Conservation (phyloP, 2,113 vertebrate genomes). For the Labeo catla region DNA sequence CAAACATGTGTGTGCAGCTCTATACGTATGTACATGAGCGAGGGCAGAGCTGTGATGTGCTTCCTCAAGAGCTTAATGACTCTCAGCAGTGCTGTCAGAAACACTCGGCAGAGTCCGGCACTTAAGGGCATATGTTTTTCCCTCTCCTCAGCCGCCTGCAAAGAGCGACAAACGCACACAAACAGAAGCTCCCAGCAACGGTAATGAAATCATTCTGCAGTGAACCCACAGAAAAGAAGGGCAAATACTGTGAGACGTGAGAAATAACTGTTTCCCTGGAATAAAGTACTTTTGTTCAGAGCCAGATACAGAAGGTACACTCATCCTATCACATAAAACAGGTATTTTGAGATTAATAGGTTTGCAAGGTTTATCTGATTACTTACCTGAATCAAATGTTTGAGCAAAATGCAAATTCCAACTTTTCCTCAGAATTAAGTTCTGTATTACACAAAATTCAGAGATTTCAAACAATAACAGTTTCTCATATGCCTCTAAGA, state of each 20-base stretch:
- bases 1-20: constrained; percentile 49
- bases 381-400: background rate
- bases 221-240: constrained; percentile 69
- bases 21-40: constrained; percentile 55
- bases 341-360: background rate
- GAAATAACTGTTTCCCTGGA: background rate
- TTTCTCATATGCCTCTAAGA: background rate
- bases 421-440: too few species aligned
- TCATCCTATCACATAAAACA: background rate
- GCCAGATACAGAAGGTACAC: background rate
- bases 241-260: constrained; percentile 75
- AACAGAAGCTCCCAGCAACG: constrained; percentile 76
- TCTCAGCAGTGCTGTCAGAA: constrained; percentile 82
- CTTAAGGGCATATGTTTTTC: constrained; percentile 83
- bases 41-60: constrained; percentile 69
- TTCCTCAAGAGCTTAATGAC: constrained; percentile 80
- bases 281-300: background rate
- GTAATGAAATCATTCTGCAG: constrained; percentile 79
- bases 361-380: background rate
- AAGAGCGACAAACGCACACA: constrained; percentile 65
- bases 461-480: background rate
- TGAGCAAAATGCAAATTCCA: background rate
- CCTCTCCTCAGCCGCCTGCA: constrained; percentile 71
- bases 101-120: constrained; percentile 76
- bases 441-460: background rate